A percentile compares a stretch with the other conserved stretches of the same genome.
Conservation (phyloP, 2,888 invertebrate genomes). For the Drosophila nr. perissopoda region DNA sequence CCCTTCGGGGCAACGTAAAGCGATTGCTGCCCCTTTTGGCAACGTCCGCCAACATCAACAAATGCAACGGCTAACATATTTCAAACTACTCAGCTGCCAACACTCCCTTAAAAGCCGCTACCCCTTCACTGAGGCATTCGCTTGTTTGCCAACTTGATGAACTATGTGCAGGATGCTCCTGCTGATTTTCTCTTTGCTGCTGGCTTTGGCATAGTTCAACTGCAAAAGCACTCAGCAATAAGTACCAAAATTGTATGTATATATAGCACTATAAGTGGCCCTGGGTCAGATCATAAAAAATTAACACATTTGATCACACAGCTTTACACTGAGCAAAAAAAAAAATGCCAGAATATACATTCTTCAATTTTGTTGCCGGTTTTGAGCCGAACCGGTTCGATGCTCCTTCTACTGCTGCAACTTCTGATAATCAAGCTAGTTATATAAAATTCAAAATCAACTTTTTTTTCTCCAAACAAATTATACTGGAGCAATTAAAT, state of each 20-base stretch:
- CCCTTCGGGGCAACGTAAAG: slow-evolving; percentile 40
- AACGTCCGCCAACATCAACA: slow-evolving; percentile 27
- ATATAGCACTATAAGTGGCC: slow-evolving; percentile 23
- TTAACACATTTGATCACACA: slow-evolving; percentile 47
- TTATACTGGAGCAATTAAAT: not conserved
- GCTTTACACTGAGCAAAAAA: not conserved
- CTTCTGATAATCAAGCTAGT: not conserved
- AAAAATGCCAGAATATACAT: not conserved
- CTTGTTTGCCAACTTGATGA: slow-evolving; percentile 74
- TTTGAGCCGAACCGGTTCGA: not conserved
- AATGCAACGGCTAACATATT: slow-evolving; percentile 67
- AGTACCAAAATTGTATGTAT: slow-evolving; percentile 27
- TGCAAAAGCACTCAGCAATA: slow-evolving; percentile 36
- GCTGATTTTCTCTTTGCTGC: slow-evolving; percentile 44
- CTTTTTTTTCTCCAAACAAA: not conserved
- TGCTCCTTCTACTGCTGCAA: not conserved
- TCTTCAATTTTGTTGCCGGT: not conserved
- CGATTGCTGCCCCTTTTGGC: slow-evolving; percentile 43
- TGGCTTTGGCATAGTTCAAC: slow-evolving; percentile 53
- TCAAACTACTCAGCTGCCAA: slow-evolving; percentile 24
- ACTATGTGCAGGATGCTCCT: slow-evolving; percentile 60
- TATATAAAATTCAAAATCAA: not conserved
- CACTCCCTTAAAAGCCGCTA: slow-evolving; percentile 4
- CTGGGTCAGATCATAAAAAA: slow-evolving; percentile 49
- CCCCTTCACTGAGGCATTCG: slow-evolving; percentile 52